Evolutionary conservation across 2,797 vertebrate species (phyloP).

Genomic region (Urophycis tenuis): DNA sequence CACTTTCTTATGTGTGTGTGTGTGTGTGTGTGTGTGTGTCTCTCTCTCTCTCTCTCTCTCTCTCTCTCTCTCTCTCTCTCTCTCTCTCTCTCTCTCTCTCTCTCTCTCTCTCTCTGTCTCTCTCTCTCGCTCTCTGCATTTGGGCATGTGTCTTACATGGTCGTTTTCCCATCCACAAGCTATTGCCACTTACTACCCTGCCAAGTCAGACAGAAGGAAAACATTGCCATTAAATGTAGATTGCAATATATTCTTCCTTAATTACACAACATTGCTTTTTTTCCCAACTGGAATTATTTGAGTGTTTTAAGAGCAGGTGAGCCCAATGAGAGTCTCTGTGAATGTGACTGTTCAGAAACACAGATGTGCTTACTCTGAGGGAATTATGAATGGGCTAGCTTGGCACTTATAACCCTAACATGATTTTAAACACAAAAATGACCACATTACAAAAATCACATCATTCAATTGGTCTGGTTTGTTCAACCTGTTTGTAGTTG

Average conservation of each 20-base stretch:
- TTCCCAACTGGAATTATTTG: not conserved
- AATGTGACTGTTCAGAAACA: not conserved
- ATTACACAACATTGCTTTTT: not conserved
- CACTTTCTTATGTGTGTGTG: conserved; percentile 25
- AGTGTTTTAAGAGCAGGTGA: not conserved
- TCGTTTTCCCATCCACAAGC: not conserved
- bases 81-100: conserved; percentile 14
- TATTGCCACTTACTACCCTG: not conserved
- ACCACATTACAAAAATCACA: not conserved
- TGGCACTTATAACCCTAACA: not conserved
- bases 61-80: conserved; percentile 19
- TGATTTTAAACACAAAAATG: not conserved
- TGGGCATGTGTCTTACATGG: conserved; percentile 2
- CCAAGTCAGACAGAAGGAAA: not conserved
- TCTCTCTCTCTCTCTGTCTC: not conserved
- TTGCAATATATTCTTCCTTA: conserved; percentile 2
- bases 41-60: conserved; percentile 15
- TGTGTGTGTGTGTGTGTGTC: no score
- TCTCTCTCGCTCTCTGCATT: not conserved
- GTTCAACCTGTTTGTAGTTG: not conserved
- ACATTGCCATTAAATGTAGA: not conserved
- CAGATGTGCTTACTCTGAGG: not conserved
- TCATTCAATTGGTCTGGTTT: not conserved
- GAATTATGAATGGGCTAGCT: not conserved
- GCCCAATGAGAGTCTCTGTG: not conserved